Percentiles rank a stretch among this genome's conserved stretches.
Evolutionary conservation across 2,113 vertebrate genomes (phyloP).

Genomic region (Sylvia atricapilla): DNA sequence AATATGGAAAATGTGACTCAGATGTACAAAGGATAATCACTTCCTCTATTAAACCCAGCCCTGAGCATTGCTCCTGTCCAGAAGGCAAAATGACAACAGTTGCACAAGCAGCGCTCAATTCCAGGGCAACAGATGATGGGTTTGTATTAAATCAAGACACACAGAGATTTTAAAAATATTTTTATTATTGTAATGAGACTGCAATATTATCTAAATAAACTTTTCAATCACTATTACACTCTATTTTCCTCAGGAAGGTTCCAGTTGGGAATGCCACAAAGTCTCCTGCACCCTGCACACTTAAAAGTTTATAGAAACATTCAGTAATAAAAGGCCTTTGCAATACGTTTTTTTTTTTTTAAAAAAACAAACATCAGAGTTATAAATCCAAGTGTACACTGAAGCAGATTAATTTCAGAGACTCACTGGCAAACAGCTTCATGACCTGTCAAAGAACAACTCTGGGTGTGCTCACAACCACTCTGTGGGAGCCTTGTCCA

Average conservation of each 20-base stretch:
- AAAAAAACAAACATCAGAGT: neutral
- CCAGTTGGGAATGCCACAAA: neutral
- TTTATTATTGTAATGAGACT: constrained; percentile 25
- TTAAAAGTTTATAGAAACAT: neutral
- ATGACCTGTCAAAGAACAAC: neutral
- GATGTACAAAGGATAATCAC: neutral
- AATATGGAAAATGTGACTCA: neutral
- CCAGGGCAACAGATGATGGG: neutral
- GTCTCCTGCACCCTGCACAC: neutral
- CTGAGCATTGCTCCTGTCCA: neutral
- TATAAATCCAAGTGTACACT: neutral
- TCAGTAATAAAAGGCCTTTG: constrained; percentile 17
- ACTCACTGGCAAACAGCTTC: neutral
- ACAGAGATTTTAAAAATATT: neutral
- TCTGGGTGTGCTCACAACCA: neutral
- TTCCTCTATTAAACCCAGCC: neutral
- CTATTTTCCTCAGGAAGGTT: neutral
- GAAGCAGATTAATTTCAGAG: neutral
- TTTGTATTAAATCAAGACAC: neutral
- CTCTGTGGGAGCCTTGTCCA: neutral
- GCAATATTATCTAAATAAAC: constrained; percentile 20
- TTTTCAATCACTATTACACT: neutral
- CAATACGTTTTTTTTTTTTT: neutral
- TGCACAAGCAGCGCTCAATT: neutral
- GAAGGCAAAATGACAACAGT: neutral